phyloP scores from a whole-genome alignment of 1,140 invertebrate genomes.

The Penaeus chinensis region DNA sequence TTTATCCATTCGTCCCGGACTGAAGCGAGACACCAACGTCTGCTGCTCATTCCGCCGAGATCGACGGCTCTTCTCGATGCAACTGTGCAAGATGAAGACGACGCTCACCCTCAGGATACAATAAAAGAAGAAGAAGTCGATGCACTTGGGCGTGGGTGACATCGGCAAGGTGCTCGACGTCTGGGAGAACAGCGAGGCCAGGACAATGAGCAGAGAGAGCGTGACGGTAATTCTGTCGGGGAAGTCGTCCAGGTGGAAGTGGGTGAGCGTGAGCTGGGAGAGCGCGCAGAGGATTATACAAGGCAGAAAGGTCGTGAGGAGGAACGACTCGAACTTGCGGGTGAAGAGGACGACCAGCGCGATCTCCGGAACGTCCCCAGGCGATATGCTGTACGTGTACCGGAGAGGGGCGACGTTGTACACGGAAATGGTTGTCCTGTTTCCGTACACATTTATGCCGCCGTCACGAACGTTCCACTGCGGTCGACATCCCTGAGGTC shows the following conservation, averaged over 20 bases:
- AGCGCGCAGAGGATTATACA: constrained; percentile 43
- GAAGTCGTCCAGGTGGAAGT: constrained; percentile 26
- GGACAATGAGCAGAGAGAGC: constrained; percentile 40
- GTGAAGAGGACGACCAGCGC: constrained; percentile 15
- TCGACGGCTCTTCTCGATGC: background rate
- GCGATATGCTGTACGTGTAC: constrained; percentile 20
- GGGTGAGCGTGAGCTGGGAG: constrained; percentile 15
- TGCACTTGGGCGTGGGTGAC: constrained; percentile 27
- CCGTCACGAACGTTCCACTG: background rate
- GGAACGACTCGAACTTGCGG: constrained; percentile 8
- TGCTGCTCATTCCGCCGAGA: background rate
- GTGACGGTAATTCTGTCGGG: constrained; percentile 38
- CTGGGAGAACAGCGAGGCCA: constrained; percentile 47
- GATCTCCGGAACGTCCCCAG: no score
- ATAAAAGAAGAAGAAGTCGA: constrained; percentile 43
- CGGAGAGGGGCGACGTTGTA: background rate
- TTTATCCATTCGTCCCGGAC: background rate
- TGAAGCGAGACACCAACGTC: background rate
- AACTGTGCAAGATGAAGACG: constrained; percentile 38
- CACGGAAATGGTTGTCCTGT: background rate
- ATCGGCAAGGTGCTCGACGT: constrained; percentile 11
- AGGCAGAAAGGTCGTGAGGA: constrained; percentile 36
- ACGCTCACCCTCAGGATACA: constrained; percentile 28
- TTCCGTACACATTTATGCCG: background rate
- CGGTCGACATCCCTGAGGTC: background rate